Conservation (phyloP, 2,888 invertebrate genomes). For the Encarsia formosa region DNA sequence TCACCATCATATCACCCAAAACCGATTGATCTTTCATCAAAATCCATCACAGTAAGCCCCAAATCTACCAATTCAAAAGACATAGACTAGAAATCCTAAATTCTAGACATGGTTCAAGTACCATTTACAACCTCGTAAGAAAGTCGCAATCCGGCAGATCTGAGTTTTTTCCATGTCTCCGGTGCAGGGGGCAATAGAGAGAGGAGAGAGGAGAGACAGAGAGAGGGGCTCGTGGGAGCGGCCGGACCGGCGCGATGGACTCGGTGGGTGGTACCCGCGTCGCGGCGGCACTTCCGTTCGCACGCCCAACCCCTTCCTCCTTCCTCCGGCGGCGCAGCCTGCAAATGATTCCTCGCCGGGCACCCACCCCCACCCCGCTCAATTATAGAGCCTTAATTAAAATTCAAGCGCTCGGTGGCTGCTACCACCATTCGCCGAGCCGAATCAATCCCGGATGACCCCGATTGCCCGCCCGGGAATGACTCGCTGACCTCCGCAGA, state of each 20-base stretch:
- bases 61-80: no score
- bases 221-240: constrained; percentile 34
- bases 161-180: no score
- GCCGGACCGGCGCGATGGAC: constrained; percentile 52
- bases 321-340: constrained; percentile 39
- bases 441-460: constrained; percentile 36
- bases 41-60: no score
- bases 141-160: no score
- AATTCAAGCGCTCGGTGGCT: no score
- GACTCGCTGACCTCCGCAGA: no score
- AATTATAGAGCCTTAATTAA: no score
- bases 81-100: no score
- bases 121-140: no score
- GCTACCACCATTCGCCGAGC: constrained; percentile 19
- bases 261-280: constrained; percentile 54
- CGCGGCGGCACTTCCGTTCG: constrained; percentile 59
- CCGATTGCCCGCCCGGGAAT: constrained; percentile 44
- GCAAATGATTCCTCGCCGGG: constrained; percentile 22
- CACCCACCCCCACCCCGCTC: constrained; percentile 22
- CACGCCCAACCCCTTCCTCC: constrained; percentile 47
- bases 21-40: no score
- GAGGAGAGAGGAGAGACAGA: constrained; percentile 24
- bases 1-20: no score
- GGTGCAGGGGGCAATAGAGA: constrained; percentile 14
- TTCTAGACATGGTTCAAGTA: no score